Base-by-base conservation (phyloP, 2,113 vertebrate genomes). In the Cololabis saira region DNA sequence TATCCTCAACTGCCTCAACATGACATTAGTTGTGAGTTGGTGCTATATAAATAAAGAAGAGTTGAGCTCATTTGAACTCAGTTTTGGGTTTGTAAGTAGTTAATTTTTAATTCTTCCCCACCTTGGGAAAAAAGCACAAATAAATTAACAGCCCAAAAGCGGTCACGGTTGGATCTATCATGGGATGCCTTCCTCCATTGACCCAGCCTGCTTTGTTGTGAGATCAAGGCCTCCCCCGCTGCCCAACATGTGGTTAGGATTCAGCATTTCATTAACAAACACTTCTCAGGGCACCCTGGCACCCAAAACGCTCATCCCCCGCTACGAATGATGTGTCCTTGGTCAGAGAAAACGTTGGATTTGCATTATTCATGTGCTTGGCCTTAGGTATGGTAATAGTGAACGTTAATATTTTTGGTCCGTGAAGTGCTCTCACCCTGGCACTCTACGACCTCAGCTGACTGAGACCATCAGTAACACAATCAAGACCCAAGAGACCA, bases 291-390 rank as follows among this genome's bases (percentile, higher is more conserved):
- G 60, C 68, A 66, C n/a, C 14, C 65, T 81, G 83, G 77, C 60
- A 64, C 71, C 56, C 64, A 82, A 86, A 90, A 78, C 67, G 87
- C 85, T 90, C 80, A 89, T 80, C 64, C 30, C 58, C 59, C 33
- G 7, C 61, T 81, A 67, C 78, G 82, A 84, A 53, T 80, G 82
- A 83, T 69, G 76, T 71, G 75, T 57, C 77, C 73, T 78, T 87
- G 78, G 76, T 80, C 59, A 72, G 43, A 71, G 52, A 68, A 81
- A 77, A 51, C 68, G 71, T 81, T 77, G 61, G 48, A 65, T 69
- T 40, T 77, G 74, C 65, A 83, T 88, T 89, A 88, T 90, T 74
- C 80, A 90, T 90, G 75, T 61, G 44, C 56, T 56, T 33, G 18
- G 24, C 75, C 73, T 80, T 86, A 80, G 63, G 77, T 74, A 87